Evolutionary conservation across 2,797 vertebrate genomes (phyloP), one percentile per base, ranked within the genome.

Genomic region (Sebastes oblongus): DNA sequence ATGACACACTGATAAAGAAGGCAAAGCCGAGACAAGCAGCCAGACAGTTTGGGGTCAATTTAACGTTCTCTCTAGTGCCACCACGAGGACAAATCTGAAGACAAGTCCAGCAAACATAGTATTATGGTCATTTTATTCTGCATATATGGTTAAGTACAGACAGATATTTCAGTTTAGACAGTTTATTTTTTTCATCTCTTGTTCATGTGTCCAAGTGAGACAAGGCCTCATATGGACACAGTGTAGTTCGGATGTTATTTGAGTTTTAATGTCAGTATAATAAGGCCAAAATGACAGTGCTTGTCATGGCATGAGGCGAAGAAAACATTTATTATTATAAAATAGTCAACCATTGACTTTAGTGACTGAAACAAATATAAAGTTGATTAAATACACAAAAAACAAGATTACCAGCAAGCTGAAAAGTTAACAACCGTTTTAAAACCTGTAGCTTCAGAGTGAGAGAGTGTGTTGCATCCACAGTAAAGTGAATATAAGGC

Each of bases 11-110:
- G 67, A 74, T 59, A 67, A 25, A 18, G 56, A 80, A 64, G 77
- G 20, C 22, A 2, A 39, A 39, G 66, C 52, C 25, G 25, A 80
- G 75, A 65, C 75, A 75, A 69, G 32, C 72, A 65, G 36, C 22
- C 34, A 61, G 81, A 74, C 81, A 75, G 84, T 89, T 86, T 76
- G 20, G 52, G 85, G 85, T 89, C 82, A 86, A 32, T 78, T 34
- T 72, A 60, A 75, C 27, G 72, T 56, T 56, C 78, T 12, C 62
- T 77, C 32, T 39, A 60, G 70, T 76, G 74, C 56, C 71, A 67
- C 65, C 74, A 52, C 30, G 61, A 80, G 74, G 74, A 66, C 36
- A 74, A 36, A 80, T 20, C 56, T 25, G 5, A 32, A 25, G 52
- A 70, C 14, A 46, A 46, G 1, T 46, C 3, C 42, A 50, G 29